phyloP scores from a whole-genome alignment of 2,113 vertebrate genomes.

The Panurus biarmicus region DNA sequence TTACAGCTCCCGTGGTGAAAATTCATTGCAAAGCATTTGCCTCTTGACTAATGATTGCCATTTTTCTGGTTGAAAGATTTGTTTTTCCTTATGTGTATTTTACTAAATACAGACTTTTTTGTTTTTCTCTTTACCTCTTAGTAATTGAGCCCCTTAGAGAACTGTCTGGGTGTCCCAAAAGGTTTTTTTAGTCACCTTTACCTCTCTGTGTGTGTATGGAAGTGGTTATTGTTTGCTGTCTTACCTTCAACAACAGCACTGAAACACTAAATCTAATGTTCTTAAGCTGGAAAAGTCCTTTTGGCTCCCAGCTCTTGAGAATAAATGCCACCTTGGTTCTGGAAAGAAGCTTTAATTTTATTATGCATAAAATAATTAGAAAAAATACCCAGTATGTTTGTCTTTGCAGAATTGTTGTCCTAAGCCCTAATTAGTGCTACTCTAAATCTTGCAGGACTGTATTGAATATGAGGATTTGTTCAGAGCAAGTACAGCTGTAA shows the following conservation, averaged over 20 bases:
- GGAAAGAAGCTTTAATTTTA: conserved; percentile 32
- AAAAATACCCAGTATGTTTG: not conserved
- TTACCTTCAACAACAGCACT: not conserved
- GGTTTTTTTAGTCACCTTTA: not conserved
- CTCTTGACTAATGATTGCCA: not conserved
- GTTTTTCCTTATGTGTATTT: not conserved
- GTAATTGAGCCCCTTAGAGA: not conserved
- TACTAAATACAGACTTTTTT: not conserved
- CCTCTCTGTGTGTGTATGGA: not conserved
- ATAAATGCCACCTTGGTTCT: not conserved
- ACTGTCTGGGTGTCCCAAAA: not conserved
- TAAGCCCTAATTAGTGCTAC: conserved; percentile 24
- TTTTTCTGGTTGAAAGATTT: not conserved
- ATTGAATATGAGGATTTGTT: conserved; percentile 40
- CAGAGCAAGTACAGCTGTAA: conserved; percentile 31
- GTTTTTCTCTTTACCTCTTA: not conserved
- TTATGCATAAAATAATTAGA: conserved; percentile 15
- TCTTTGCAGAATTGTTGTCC: conserved; percentile 27
- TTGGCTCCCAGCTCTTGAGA: not conserved
- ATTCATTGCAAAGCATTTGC: not conserved
- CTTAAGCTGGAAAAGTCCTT: not conserved
- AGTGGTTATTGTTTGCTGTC: not conserved
- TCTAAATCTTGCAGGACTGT: conserved; percentile 16
- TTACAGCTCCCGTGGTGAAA: not conserved
- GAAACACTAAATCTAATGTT: not conserved